phyloP scores from a whole-genome alignment of 2,113 vertebrate species.

The Psittacula cyanocephala region DNA sequence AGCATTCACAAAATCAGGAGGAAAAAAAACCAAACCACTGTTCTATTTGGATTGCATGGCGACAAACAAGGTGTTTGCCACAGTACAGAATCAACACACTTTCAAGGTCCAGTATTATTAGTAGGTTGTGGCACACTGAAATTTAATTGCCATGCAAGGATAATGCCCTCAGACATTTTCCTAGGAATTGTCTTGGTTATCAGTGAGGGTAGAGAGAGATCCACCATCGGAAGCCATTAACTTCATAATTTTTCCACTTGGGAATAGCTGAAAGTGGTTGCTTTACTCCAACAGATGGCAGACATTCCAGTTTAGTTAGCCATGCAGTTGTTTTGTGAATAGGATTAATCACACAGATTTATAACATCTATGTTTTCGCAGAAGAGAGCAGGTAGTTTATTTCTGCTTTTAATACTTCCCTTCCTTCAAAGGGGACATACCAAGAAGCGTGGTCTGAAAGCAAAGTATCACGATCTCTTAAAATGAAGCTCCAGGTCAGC shows the following conservation, averaged over 20 bases:
- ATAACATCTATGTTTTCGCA: background rate
- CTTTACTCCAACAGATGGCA: slow-evolving; percentile 10
- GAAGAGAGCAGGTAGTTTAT: slow-evolving; percentile 24
- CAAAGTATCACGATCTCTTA: background rate
- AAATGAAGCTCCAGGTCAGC: slow-evolving; percentile 32
- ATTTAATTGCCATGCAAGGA: background rate
- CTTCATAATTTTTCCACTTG: background rate
- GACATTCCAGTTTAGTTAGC: slow-evolving; percentile 1
- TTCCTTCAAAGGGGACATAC: background rate
- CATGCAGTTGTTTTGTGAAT: background rate
- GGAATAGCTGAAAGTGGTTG: background rate
- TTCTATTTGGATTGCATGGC: background rate
- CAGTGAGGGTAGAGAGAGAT: background rate
- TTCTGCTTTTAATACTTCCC: slow-evolving; percentile 9
- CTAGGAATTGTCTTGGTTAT: background rate
- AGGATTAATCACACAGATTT: slow-evolving; percentile 11
- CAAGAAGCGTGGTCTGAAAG: slow-evolving; percentile 43
- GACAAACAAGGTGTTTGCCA: slow-evolving; percentile 6
- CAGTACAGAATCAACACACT: background rate
- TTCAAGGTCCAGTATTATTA: background rate
- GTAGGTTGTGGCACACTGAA: background rate
- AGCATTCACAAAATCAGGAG: background rate
- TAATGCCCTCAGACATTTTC: background rate
- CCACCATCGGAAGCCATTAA: background rate
- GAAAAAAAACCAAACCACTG: background rate